phyloP scores from a whole-genome alignment of 2,888 invertebrate genomes.

The Meloe dianella region DNA sequence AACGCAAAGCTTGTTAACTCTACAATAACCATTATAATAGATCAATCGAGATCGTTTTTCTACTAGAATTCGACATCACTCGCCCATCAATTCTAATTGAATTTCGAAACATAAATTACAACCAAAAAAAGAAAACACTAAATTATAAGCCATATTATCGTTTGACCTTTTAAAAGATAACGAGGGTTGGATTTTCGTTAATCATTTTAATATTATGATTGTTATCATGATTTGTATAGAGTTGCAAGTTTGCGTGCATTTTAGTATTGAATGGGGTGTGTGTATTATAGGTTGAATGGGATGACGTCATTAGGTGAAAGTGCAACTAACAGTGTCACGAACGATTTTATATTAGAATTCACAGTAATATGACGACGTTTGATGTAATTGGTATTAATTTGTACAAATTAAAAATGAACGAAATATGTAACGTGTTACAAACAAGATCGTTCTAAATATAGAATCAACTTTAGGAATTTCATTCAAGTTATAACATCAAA shows the following conservation, averaged over 20 bases:
- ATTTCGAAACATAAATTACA: background rate
- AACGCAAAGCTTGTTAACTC: conserved; percentile 30
- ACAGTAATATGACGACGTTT: background rate
- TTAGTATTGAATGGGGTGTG: conserved; percentile 33
- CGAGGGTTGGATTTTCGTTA: background rate
- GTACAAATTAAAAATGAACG: background rate
- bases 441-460: too few relatives aligned
- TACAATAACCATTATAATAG: conserved; percentile 31
- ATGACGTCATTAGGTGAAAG: conserved; percentile 36
- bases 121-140: background rate
- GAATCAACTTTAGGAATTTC: background rate
- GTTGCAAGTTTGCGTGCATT: conserved; percentile 21
- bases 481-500: background rate
- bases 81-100: conserved; percentile 3
- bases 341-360: conserved; percentile 12
- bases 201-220: background rate
- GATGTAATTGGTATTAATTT: background rate
- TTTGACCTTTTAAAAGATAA: background rate
- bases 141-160: background rate
- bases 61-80: background rate
- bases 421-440: background rate
- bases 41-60: conserved; percentile 24
- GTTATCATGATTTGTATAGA: conserved; percentile 6
- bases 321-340: conserved; percentile 34
- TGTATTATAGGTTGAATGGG: conserved; percentile 32